These are phyloP conservation scores for Xenus cinereus DNA, from an alignment of 2,113 vertebrate species.

Conservation along the genomic window DNA sequence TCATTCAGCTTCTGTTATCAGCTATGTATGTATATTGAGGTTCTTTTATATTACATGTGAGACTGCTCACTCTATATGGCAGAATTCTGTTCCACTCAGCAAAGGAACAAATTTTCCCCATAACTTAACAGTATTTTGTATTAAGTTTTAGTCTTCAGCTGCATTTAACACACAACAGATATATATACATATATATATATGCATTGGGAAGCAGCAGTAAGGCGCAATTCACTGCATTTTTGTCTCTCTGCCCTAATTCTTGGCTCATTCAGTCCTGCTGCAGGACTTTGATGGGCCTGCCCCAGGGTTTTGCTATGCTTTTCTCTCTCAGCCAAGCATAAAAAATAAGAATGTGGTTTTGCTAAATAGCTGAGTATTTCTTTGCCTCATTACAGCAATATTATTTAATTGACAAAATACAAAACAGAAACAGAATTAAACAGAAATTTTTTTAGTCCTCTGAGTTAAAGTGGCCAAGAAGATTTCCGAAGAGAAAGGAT, in stretches of 20 bases:
- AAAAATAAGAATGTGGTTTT: not conserved
- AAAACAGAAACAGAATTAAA: not conserved
- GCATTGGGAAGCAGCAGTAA: not conserved
- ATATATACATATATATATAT: not conserved
- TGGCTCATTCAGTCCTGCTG: not conserved
- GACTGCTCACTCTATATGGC: not conserved
- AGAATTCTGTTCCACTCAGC: not conserved
- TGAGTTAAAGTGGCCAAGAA: not conserved
- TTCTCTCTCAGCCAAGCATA: not conserved
- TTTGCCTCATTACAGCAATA: not conserved
- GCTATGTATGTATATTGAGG: not conserved
- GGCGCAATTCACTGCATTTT: not conserved
- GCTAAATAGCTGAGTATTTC: not conserved
- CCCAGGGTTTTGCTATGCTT: not conserved
- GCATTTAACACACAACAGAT: not conserved
- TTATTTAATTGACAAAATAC: not conserved
- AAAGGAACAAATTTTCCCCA: not conserved
- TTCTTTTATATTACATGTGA: not conserved
- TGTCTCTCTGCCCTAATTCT: conserved; percentile 8
- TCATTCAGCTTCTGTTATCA: not conserved
- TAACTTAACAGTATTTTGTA: not conserved
- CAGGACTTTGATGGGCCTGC: not conserved
- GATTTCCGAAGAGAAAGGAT: not conserved
- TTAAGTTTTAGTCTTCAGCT: not conserved
- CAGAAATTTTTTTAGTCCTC: not conserved